Percentiles rank a stretch among this genome's conserved stretches.
phyloP scores from a whole-genome alignment of 2,113 vertebrate species.

The Pseudonaja textilis region DNA sequence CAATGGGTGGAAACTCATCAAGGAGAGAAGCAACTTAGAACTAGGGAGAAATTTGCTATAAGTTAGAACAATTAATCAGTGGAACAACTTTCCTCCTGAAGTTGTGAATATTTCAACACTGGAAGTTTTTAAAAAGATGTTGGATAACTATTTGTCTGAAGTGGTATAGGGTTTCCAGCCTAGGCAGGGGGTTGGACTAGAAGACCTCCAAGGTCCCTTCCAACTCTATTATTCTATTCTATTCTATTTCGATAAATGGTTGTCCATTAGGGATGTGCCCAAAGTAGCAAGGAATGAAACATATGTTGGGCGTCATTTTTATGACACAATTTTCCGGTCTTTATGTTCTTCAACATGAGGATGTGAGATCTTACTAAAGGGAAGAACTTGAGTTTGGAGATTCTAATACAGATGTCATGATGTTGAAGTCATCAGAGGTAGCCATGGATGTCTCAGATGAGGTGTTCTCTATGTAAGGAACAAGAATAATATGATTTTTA shows the following conservation, averaged over 20 bases:
- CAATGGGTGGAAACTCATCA: too few species aligned
- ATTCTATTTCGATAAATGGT: not conserved
- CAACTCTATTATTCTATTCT: too few species aligned
- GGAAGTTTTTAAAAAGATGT: too few species aligned
- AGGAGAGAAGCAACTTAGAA: too few species aligned
- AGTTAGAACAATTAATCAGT: too few species aligned
- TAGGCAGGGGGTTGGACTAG: too few species aligned
- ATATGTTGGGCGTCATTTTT: not conserved
- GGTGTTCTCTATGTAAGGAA: not conserved
- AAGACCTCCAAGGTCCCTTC: too few species aligned
- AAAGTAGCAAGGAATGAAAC: not conserved
- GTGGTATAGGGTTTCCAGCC: too few species aligned
- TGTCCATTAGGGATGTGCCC: not conserved
- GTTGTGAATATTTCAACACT: too few species aligned
- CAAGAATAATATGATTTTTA: not conserved
- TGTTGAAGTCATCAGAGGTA: not conserved
- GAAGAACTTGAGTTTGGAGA: not conserved
- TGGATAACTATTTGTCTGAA: too few species aligned
- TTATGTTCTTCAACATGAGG: not conserved
- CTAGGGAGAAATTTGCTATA: too few species aligned
- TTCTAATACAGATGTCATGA: not conserved
- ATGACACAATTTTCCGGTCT: not conserved
- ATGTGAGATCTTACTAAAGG: not conserved
- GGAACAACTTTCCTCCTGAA: too few species aligned
- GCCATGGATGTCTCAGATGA: not conserved